Base-by-base conservation (phyloP, 1,140 invertebrate species). In the Cheumatopsyche charites region DNA sequence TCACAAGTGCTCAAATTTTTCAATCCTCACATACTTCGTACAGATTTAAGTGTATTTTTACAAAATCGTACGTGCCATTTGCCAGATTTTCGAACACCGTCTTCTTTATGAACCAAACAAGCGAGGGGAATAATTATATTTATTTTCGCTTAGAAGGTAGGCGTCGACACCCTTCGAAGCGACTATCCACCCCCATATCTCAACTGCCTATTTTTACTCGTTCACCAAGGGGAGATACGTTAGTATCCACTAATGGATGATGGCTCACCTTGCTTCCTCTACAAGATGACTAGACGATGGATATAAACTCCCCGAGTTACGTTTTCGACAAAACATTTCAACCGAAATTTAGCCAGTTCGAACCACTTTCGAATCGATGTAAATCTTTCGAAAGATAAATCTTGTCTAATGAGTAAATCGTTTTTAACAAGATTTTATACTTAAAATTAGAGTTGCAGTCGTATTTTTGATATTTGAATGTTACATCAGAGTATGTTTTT, bases 141-240 rank as follows among this genome's bases (percentile, higher is more conserved):
- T 36, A 36, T 36, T 36, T 36, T 36, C 29, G 9, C 3, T 36
- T 9, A 36, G 29, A 9, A 4, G 29, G 3, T 36, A 3, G 29
- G 29, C 29, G 9, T 36, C 29, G 29, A 36, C 29, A 36, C 29
- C 29, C 29, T 36, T 36, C 29, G 29, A 4, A 36, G 52, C 49
- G 63, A 52, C 41, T 52, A 49, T 25, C 25, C 72, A 65, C 72
- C 72, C 67, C 66, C 72, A 45, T 25, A 9, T 26, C 5, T 11
- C 7, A 73, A n/a, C n/a, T n/a, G n/a, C n/a, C 62, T 73, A 73
- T 73, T 73, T 73, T 73, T 73, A 73, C 29, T 17, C 29, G 21
- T 47, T 66, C 11, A 55, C 21, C 4, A n/a, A 7, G 11, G 13
- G 45, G 70, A 61, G 70, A 26, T 9, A 23, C 23, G 19, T 12